Evolutionary conservation across 1,140 invertebrate species (phyloP), one percentile per base, ranked within the genome.

Genomic region (Drosophila pruinosa): DNA sequence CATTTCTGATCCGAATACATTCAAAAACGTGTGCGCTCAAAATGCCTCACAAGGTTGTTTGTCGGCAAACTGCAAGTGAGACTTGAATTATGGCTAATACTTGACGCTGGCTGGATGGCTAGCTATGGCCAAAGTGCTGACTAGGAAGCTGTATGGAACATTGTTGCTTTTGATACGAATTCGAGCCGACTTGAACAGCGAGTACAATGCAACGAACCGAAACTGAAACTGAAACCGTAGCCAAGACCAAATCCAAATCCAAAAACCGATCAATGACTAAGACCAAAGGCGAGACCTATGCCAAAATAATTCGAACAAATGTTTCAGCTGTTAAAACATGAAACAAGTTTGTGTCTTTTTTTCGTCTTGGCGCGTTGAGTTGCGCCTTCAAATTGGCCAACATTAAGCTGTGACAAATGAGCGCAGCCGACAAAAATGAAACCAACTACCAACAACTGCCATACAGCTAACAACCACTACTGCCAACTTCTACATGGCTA

Each of bases 331-430:
- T 45, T 22, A 69, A 56, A 78, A 74, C 65, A 57, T 80, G 73
- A 81, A 81, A 77, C 78, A 53, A 81, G 77, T 81, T 77, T 73
- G 26, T 21, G 52, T 24, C 14, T 8, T 22, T 38, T 52, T 53
- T 17, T 45, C 24, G 31, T 41, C 38, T 53, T 45, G 6, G 48
- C 24, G 50, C 31, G 31, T 21, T 53, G 31, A 34, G 47, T 56
- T 57, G 54, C 56, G 39, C 34, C 54, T 50, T 14, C 8, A 53
- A 71, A 71, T 71, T 71, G 61, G 68, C 68, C 61, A 71, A 71
- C 52, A 65, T 50, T 71, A 57, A 48, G 68, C 61, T 78, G 78
- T 82, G 78, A 81, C 78, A 81, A 81, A 82, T 48, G 57, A 74
- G 69, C 53, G 41, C 48, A 54, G 74, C 56, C 39, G 75, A 39